Conservation (phyloP, 2,797 vertebrate genomes). For the Menidia menidia region DNA sequence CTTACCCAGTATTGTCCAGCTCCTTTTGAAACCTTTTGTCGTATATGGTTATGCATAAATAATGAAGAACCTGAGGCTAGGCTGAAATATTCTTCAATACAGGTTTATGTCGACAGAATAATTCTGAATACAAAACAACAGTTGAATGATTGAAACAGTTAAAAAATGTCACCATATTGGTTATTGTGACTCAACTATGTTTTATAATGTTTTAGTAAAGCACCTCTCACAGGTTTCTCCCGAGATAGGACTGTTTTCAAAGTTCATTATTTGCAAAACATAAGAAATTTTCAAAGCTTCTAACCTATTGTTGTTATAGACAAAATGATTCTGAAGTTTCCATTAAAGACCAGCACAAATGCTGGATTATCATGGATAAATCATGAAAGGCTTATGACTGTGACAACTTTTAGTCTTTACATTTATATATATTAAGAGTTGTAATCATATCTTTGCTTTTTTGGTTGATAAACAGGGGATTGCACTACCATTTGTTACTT, state of each 20-base stretch:
- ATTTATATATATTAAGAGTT: constrained; percentile 32
- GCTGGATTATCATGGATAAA: constrained; percentile 48
- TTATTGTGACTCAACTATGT: not conserved
- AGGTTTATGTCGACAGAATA: not conserved
- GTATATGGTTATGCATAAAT: not conserved
- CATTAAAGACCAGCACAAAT: constrained; percentile 48
- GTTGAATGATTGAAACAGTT: too few species aligned
- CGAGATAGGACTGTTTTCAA: not conserved
- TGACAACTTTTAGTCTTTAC: constrained; percentile 71
- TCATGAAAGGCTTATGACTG: constrained; percentile 73
- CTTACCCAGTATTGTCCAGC: not conserved
- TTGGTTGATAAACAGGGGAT: constrained; percentile 51
- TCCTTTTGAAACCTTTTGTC: not conserved
- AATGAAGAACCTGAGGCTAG: not conserved
- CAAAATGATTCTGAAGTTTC: constrained; percentile 34
- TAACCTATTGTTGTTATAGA: constrained; percentile 40
- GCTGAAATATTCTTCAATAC: not conserved
- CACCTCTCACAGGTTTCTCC: not conserved
- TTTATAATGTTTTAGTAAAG: not conserved
- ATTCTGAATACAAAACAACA: too few species aligned
- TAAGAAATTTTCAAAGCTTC: constrained; percentile 33
- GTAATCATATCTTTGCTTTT: constrained; percentile 57
- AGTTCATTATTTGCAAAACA: constrained; percentile 64
- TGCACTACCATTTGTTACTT: constrained; percentile 63
- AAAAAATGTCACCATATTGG: too few species aligned